These are phyloP conservation scores for Phyllostomus discolor DNA, from an alignment of 2,113 vertebrate genomes.

Conservation along the genomic window DNA sequence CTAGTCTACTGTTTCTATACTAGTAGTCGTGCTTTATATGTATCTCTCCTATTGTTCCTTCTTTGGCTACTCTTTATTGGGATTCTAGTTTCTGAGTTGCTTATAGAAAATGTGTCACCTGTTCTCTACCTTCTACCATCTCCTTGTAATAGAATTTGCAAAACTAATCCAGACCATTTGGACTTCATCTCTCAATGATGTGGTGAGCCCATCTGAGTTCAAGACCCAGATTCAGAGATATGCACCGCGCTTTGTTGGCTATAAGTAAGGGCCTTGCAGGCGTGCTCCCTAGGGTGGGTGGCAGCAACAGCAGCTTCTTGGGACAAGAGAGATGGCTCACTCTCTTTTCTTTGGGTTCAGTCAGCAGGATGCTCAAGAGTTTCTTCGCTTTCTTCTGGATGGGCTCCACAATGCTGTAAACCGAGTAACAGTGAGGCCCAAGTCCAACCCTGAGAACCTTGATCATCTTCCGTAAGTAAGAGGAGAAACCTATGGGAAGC, in stretches of 20 bases:
- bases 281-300: not conserved
- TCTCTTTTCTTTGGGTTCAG: constrained; percentile 75
- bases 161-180: constrained; percentile 93
- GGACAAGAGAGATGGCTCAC: not conserved
- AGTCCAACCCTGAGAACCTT: constrained; percentile 81
- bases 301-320: rapidly evolving
- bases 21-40: not conserved
- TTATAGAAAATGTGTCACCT: not conserved
- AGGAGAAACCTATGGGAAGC: not conserved
- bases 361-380: constrained; percentile 98
- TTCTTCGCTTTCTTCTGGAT: constrained; percentile 92
- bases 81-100: not conserved
- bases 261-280: constrained; percentile 86
- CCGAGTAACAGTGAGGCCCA: constrained; percentile 84
- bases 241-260: constrained; percentile 93
- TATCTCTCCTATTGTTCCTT: not conserved
- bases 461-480: constrained; percentile 92
- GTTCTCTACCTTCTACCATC: not conserved
- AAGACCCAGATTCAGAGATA: constrained; percentile 95
- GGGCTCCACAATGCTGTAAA: constrained; percentile 96
- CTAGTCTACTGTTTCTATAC: rapidly evolving
- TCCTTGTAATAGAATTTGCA: constrained; percentile 86
- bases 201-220: constrained; percentile 94
- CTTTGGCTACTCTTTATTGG: not conserved
- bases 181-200: constrained; percentile 89